Evolutionary conservation across 2,113 vertebrate species (phyloP), one percentile per base, ranked within the genome.

Genomic region (Campylorhamphus procurvoides): DNA sequence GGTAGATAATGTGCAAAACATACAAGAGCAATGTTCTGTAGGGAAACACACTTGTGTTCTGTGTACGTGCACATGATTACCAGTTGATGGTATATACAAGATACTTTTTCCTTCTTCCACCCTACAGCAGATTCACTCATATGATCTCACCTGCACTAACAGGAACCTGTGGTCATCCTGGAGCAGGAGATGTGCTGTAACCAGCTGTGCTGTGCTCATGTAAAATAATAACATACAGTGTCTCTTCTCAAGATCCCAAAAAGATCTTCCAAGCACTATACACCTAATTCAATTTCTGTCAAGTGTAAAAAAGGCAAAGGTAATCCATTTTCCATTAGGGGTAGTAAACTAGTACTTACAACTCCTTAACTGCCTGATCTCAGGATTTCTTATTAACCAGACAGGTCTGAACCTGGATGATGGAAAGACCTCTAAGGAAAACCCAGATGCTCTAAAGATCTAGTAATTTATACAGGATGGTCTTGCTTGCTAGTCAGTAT

Each of bases 51-150:
- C 47, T 33, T 15, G 7, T 22, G 22, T 10, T 69, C 50, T 29
- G 31, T 27, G 9, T 7, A 24, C 0, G 0, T 18, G 10, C 1
- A 5, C 1, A 1, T 10, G 35, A 55, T 60, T 67, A 68, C 11
- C 47, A 42, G 29, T n/a, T 5, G 1, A 25, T 27, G 35, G 40
- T 9, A 23, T 18, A 16, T 3, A 1, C 19, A 50, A 29, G 29
- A 28, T 6, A 3, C 31, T 42, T n/a, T 49, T 42, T 20, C 53
- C 10, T 14, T 50, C 47, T 35, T 75, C 40, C 73, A 78, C 10
- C 42, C 37, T 44, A 31, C 25, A 71, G 25, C 9, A 39, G 15
- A 27, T 58, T 69, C 40, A 56, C 72, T 50, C 25, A 7, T 29
- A 17, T 33, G 42, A 52, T 50, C 55, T 81, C 87, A 75, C 29